Evolutionary conservation across 2,888 invertebrate species (phyloP).

Genomic region (Drosophila meridiana): DNA sequence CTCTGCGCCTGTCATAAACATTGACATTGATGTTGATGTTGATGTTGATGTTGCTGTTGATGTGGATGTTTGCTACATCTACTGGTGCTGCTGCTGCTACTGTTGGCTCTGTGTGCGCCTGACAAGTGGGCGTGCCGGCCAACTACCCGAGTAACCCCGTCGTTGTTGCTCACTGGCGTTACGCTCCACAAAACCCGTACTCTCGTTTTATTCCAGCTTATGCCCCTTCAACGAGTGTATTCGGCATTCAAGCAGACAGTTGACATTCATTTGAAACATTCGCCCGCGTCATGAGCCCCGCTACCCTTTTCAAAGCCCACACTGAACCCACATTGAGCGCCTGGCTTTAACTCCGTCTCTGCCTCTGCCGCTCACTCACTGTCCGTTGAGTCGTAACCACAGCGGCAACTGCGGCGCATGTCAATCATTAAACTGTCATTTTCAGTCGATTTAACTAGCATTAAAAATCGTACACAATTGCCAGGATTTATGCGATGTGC

Average conservation of each 20-base stretch:
- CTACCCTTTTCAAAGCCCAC: constrained; percentile 26
- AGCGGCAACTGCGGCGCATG: constrained; percentile 71
- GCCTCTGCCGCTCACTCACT: constrained; percentile 12
- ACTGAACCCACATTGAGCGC: constrained; percentile 1
- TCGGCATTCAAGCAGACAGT: constrained; percentile 77
- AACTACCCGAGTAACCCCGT: constrained; percentile 61
- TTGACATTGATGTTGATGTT: constrained; percentile 77
- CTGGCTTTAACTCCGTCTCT: background rate
- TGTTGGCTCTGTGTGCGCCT: constrained; percentile 40
- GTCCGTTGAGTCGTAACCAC: constrained; percentile 55
- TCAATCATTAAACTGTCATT: constrained; percentile 82
- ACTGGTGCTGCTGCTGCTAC: constrained; percentile 10
- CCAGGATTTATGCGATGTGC: constrained; percentile 77
- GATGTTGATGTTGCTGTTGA: constrained; percentile 40
- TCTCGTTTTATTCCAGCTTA: constrained; percentile 70
- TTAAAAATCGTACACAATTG: constrained; percentile 81
- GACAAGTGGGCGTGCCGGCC: constrained; percentile 75
- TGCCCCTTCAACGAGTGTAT: constrained; percentile 78
- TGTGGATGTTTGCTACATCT: constrained; percentile 25
- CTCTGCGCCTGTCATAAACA: constrained; percentile 80
- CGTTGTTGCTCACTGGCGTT: constrained; percentile 44
- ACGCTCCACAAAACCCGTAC: constrained; percentile 69
- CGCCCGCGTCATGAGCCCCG: constrained; percentile 60
- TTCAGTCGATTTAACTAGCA: constrained; percentile 82
- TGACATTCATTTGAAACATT: constrained; percentile 79